These are phyloP conservation scores for Ectemnius cavifrons DNA, from an alignment of 2,888 invertebrate genomes.

Conservation along the genomic window DNA sequence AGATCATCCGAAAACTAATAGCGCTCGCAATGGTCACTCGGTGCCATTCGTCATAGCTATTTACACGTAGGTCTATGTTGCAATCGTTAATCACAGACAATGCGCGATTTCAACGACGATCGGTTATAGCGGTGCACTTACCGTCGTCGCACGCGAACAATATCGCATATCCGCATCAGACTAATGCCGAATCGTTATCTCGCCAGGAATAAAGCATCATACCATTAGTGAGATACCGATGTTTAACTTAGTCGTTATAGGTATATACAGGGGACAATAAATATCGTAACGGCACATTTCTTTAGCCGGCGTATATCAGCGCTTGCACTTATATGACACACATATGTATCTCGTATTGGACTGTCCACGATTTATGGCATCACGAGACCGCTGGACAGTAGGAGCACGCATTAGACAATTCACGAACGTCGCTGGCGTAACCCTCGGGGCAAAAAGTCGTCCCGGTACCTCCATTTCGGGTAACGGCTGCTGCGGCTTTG, in stretches of 20 bases:
- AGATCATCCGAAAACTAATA: constrained; percentile 14
- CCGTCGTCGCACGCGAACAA: constrained; percentile 51
- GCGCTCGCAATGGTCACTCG: constrained; percentile 15
- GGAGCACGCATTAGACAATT: constrained; percentile 47
- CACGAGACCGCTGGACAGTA: constrained; percentile 39
- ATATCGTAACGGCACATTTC: constrained; percentile 65
- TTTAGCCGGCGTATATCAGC: constrained; percentile 9
- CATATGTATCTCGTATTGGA: constrained; percentile 31
- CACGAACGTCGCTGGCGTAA: constrained; percentile 65
- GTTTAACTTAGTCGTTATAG: constrained; percentile 57
- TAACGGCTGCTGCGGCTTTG: constrained; percentile 64
- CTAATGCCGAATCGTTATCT: constrained; percentile 39
- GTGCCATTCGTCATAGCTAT: constrained; percentile 43
- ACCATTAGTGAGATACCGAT: constrained; percentile 45
- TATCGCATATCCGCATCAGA: constrained; percentile 44
- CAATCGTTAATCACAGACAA: constrained; percentile 76
- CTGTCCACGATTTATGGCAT: constrained; percentile 59
- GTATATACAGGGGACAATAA: constrained; percentile 74
- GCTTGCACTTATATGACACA: constrained; percentile 57
- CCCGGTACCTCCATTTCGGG: constrained; percentile 65
- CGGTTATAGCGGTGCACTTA: constrained; percentile 49
- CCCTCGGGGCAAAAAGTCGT: constrained; percentile 54
- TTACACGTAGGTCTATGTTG: constrained; percentile 62
- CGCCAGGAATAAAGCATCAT: constrained; percentile 61
- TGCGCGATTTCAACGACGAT: constrained; percentile 66